These are phyloP conservation scores for Pelochelys cantorii DNA, from an alignment of 2,797 vertebrate species.

Conservation along the genomic window DNA sequence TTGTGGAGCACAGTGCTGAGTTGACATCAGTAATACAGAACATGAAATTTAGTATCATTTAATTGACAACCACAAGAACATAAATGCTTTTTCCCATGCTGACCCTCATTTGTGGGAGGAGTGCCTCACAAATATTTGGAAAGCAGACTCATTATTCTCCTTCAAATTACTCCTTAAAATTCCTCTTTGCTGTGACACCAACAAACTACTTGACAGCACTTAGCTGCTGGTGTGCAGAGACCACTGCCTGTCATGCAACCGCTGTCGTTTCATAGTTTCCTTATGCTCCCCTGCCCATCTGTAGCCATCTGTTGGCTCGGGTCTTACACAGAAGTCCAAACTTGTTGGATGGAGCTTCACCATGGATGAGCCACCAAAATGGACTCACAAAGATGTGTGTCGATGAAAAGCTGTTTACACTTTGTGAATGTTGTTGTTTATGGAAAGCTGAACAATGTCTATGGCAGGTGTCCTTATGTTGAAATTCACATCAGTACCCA, in stretches of 20 bases:
- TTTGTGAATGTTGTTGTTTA: neutral
- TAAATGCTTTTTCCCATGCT: neutral
- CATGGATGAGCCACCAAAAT: neutral
- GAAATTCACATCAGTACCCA: neutral
- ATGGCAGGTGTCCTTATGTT: neutral
- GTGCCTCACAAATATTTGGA: neutral
- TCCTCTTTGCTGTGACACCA: fast-evolving
- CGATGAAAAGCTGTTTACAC: neutral
- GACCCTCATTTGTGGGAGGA: neutral
- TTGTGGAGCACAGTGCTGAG: neutral
- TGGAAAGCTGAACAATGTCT: neutral
- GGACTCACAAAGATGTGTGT: neutral
- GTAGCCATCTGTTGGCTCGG: neutral
- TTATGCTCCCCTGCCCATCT: neutral
- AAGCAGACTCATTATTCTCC: fast-evolving
- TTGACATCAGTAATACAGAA: neutral
- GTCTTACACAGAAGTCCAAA: neutral
- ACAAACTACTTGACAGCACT: neutral
- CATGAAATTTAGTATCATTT: neutral
- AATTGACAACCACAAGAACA: neutral
- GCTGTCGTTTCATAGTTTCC: neutral
- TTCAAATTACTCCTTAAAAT: neutral
- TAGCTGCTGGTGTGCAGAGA: neutral
- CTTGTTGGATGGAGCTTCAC: neutral
- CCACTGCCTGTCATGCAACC: neutral